phyloP scores from a whole-genome alignment of 2,888 invertebrate genomes.

The Eledona agricola region DNA sequence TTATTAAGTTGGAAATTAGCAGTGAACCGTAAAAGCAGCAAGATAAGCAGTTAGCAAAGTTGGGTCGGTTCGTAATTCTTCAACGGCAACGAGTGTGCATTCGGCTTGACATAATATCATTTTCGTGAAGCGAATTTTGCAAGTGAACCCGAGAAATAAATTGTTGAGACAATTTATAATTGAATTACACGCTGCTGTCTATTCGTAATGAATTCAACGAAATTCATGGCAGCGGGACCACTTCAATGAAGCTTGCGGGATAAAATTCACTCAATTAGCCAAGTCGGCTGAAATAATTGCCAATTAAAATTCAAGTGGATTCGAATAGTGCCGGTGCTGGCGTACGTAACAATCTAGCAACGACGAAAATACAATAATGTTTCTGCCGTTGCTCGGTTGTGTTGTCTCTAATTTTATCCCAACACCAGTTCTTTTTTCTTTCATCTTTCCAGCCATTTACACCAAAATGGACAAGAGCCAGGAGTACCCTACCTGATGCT shows the following conservation, averaged over 20 bases:
- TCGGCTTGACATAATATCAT: conserved; percentile 28
- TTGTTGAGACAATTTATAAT: conserved; percentile 41
- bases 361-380: conserved; percentile 1
- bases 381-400: not conserved
- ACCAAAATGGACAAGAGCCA: too few species aligned
- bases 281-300: conserved; percentile 57
- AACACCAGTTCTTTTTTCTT: too few species aligned
- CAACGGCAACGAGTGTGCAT: conserved; percentile 28
- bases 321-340: conserved; percentile 38
- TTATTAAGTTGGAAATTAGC: conserved; percentile 31
- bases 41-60: conserved; percentile 43
- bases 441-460: too few species aligned
- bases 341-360: too few species aligned
- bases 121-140: conserved; percentile 16
- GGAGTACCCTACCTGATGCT: too few species aligned
- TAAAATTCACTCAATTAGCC: conserved; percentile 54
- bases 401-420: too few species aligned
- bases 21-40: conserved; percentile 39
- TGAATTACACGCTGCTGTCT: conserved; percentile 40
- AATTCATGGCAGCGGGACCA: conserved; percentile 40
- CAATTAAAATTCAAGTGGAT: conserved; percentile 53
- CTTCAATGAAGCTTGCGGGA: conserved; percentile 46
- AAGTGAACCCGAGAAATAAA: conserved; percentile 27
- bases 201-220: conserved; percentile 42
- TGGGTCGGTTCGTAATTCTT: conserved; percentile 38